Evolutionary conservation across 2,797 vertebrate species (phyloP), one percentile per base, ranked within the genome.

Genomic region (Hemibagrus guttatus): DNA sequence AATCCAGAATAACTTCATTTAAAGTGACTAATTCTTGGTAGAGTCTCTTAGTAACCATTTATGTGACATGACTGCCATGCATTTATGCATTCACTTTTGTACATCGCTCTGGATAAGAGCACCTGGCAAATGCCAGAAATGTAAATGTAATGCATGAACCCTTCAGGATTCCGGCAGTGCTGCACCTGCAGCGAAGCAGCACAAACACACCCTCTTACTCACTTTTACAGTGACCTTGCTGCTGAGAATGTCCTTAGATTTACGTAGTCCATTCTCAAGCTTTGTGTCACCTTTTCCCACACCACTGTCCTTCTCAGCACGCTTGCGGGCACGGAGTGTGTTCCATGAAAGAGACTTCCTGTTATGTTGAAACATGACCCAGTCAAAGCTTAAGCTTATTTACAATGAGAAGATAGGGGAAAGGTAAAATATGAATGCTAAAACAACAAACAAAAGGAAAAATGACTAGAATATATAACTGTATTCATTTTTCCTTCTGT

Each of bases 271-370:
- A 95, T 96, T 96, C 90, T 93, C 93, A 89, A 92, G 87, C 87
- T 91, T 92, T 93, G 94, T 90, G 94, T 97, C 96, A 95, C 92
- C 95, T 96, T 96, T 96, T 95, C 95, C 95, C 93, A 92, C 94
- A 93, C 93, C 94, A 94, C 92, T 95, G 93, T 97, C 96, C 95
- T 96, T 96, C 94, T 98, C 98, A 6, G 96, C 96, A 92, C 97
- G 96, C 95, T 99, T 99, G 97, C 98, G 97, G 95, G 98, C 96
- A 87, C 98, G 98, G 93, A 99, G 97, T 84, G 98, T 99, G 93
- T 99, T 98, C 98, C 98, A 99, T 81, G 98, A 99, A 92, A 98
- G 97, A 95, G 98, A 99, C 96, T 99, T 99, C 98, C 98, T 99
- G 98, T 97, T 96, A 93, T 96, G 96, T 95, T 96, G 97, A 96